A percentile compares a stretch with the other conserved stretches of the same genome.
Conservation (phyloP, 2,113 vertebrate genomes). For the Electrona antarctica region DNA sequence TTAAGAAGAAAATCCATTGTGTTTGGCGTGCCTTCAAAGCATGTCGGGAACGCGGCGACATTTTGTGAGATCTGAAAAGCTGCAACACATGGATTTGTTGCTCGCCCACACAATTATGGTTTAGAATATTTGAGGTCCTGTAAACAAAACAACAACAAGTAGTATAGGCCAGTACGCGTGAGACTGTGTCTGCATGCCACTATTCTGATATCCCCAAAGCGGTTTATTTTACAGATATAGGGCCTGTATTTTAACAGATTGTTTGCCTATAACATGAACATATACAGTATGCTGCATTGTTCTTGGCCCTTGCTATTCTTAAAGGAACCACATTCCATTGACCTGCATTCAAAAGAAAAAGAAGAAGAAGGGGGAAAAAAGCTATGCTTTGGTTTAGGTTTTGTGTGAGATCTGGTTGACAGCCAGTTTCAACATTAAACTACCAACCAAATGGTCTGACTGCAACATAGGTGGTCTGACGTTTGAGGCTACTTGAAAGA, state of each 20-base stretch:
- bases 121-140: background rate
- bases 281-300: too few species aligned
- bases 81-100: background rate
- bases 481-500: conserved; percentile 27
- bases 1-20: conserved; percentile 15
- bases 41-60: background rate
- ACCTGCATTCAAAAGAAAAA: conserved; percentile 40
- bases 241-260: too few species aligned
- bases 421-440: conserved; percentile 72
- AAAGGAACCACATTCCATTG: conserved; percentile 27
- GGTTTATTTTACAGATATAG: too few species aligned
- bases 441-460: conserved; percentile 62
- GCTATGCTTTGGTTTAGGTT: conserved; percentile 22
- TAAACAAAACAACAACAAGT: too few species aligned
- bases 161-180: too few species aligned
- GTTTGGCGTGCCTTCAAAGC: background rate
- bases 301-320: too few species aligned
- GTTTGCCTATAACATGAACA: too few species aligned
- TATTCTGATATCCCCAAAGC: too few species aligned
- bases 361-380: background rate
- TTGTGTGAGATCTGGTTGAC: conserved; percentile 53
- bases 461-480: conserved; percentile 74
- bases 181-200: too few species aligned
- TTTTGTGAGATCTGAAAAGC: background rate
- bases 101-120: background rate